These are phyloP conservation scores for Drosophila elegans DNA, from an alignment of 1,140 invertebrate species.

Conservation along the genomic window DNA sequence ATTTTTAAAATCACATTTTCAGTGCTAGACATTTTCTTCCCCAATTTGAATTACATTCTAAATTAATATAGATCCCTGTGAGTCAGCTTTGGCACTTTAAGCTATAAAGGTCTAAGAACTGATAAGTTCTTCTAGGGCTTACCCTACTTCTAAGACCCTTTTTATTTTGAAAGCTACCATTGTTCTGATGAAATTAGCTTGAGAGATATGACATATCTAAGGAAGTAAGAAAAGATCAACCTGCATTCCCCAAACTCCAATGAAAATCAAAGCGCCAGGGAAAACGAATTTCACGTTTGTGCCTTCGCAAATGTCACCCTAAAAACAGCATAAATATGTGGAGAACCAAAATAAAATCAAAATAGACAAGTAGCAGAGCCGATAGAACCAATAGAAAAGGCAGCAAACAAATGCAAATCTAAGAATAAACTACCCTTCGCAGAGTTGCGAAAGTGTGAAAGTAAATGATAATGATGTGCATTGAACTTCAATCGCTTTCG, in stretches of 20 bases:
- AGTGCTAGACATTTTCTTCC: neutral
- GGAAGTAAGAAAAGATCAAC: conserved; percentile 27
- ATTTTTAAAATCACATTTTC: neutral
- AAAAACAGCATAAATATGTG: conserved; percentile 82
- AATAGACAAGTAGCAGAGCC: conserved; percentile 36
- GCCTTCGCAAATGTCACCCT: conserved; percentile 76
- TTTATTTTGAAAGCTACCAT: no score
- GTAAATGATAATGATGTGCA: conserved; percentile 82
- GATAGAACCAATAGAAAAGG: conserved; percentile 28
- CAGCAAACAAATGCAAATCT: conserved; percentile 60
- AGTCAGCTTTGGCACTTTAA: no score
- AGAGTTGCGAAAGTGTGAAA: conserved; percentile 50
- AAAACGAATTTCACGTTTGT: conserved; percentile 60
- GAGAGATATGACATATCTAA: conserved; percentile 6
- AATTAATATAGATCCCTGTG: no score
- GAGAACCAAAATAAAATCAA: conserved; percentile 58
- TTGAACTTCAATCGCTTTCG: conserved; percentile 82
- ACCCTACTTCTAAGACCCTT: no score
- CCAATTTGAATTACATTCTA: no score
- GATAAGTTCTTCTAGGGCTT: no score
- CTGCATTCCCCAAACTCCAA: conserved; percentile 36
- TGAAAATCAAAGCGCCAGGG: conserved; percentile 43
- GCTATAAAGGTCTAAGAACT: no score
- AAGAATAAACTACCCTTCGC: conserved; percentile 80
- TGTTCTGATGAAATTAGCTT: neutral